Evolutionary conservation across 2,113 vertebrate genomes (phyloP).

Genomic region (Alligator mississippiensis): DNA sequence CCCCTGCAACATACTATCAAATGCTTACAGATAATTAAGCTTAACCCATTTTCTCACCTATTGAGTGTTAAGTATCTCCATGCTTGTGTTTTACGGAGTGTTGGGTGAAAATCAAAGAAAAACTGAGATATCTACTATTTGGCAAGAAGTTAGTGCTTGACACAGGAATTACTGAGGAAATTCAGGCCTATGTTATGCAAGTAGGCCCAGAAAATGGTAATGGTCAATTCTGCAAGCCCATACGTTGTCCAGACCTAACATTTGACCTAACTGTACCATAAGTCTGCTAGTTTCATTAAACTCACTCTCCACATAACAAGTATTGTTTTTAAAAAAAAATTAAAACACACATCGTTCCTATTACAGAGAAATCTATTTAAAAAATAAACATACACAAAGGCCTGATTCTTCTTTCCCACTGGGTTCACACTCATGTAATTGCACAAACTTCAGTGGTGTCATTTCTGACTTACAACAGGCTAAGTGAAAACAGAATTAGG

Average conservation of each 20-base stretch:
- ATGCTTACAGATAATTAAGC: too few relatives aligned
- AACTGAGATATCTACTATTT: background rate
- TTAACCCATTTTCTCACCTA: too few relatives aligned
- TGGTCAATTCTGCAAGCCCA: background rate
- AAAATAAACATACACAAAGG: background rate
- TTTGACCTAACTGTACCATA: background rate
- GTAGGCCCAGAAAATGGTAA: background rate
- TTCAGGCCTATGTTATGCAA: fast-evolving
- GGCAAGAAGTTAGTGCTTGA: background rate
- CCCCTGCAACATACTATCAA: too few relatives aligned
- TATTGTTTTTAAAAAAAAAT: fast-evolving
- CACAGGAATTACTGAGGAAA: background rate
- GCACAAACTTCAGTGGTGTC: background rate
- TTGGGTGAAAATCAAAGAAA: background rate
- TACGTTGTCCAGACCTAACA: background rate
- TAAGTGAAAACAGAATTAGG: background rate
- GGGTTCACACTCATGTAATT: background rate
- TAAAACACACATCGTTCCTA: background rate
- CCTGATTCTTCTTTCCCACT: background rate
- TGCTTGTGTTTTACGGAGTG: background rate
- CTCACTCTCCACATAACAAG: background rate
- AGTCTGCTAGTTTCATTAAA: background rate
- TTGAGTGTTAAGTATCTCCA: background rate
- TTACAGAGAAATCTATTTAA: background rate
- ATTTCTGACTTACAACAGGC: background rate